Conservation (phyloP, 1,140 invertebrate species). For the Oedothorax gibbosus region DNA sequence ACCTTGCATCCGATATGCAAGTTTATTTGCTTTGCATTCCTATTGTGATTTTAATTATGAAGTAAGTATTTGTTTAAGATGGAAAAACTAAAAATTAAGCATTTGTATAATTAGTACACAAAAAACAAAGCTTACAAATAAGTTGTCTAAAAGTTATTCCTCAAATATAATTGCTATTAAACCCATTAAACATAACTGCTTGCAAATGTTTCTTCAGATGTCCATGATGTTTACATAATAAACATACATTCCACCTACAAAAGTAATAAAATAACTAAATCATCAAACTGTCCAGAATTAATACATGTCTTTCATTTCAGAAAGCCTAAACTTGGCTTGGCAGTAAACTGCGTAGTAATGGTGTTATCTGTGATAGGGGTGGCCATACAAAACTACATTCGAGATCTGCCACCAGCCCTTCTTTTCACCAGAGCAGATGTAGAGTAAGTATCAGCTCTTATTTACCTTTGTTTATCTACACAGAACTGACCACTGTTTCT, state of each 20-base stretch:
- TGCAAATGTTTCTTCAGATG: too few relatives aligned
- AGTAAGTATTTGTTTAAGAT: slow-evolving; percentile 17
- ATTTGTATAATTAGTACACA: too few relatives aligned
- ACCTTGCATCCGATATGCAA: slow-evolving; percentile 60
- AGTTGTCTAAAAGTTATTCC: too few relatives aligned
- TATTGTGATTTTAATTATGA: slow-evolving; percentile 38
- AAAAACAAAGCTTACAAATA: too few relatives aligned
- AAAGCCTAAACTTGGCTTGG: slow-evolving; percentile 30
- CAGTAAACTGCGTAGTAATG: slow-evolving; percentile 23
- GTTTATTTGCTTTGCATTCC: slow-evolving; percentile 48
- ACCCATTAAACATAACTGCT: too few relatives aligned
- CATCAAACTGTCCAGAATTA: neutral
- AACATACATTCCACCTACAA: neutral
- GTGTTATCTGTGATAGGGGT: slow-evolving; percentile 26
- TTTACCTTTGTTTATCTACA: too few relatives aligned
- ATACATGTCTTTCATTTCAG: neutral
- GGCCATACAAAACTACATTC: slow-evolving; percentile 43
- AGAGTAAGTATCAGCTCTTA: slow-evolving; percentile 17
- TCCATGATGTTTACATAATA: too few relatives aligned
- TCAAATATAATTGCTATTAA: too few relatives aligned
- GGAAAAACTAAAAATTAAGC: too few relatives aligned
- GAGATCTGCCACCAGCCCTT: slow-evolving; percentile 42
- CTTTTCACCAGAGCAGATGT: slow-evolving; percentile 36
- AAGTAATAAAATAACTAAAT: too few relatives aligned
- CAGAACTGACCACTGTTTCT: too few relatives aligned